Evolutionary conservation across 2,113 vertebrate genomes (phyloP).

Genomic region (Holacanthus passer): DNA sequence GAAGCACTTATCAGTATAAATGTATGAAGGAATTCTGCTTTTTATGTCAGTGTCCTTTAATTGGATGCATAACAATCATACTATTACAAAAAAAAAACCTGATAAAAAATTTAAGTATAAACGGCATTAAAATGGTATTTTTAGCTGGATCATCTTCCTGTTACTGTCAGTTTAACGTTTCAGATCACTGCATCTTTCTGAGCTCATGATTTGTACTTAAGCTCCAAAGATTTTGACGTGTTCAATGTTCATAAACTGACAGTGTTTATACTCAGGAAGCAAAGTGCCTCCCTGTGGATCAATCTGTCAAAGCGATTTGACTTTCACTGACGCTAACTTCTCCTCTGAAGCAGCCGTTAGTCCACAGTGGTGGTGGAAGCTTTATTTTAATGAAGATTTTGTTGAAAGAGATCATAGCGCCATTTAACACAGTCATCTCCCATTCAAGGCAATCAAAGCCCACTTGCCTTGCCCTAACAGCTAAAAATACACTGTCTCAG

Average conservation of each 20-base stretch:
- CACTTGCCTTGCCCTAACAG: constrained; percentile 40
- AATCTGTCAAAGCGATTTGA: constrained; percentile 42
- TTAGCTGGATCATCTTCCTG: neutral
- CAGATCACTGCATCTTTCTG: neutral
- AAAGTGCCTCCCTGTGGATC: constrained; percentile 24
- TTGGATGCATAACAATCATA: constrained; percentile 1
- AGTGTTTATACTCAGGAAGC: constrained; percentile 31
- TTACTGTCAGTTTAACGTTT: constrained; percentile 7
- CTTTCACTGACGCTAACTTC: constrained; percentile 24
- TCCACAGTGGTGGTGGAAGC: constrained; percentile 13
- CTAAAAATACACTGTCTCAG: constrained; percentile 56
- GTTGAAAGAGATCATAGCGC: constrained; percentile 52
- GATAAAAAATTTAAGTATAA: neutral
- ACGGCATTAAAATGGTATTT: no score
- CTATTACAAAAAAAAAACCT: no score
- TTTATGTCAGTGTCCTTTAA: constrained; percentile 2
- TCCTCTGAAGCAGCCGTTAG: constrained; percentile 43
- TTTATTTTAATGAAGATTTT: constrained; percentile 51
- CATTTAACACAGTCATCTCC: constrained; percentile 60
- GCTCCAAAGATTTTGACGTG: constrained; percentile 14
- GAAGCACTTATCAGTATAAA: neutral
- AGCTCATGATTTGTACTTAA: constrained; percentile 3
- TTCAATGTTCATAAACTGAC: neutral
- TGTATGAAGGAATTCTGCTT: neutral
- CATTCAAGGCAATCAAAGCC: constrained; percentile 69